Evolutionary conservation across 2,888 invertebrate genomes (phyloP).

Genomic region (Metalampra italica): DNA sequence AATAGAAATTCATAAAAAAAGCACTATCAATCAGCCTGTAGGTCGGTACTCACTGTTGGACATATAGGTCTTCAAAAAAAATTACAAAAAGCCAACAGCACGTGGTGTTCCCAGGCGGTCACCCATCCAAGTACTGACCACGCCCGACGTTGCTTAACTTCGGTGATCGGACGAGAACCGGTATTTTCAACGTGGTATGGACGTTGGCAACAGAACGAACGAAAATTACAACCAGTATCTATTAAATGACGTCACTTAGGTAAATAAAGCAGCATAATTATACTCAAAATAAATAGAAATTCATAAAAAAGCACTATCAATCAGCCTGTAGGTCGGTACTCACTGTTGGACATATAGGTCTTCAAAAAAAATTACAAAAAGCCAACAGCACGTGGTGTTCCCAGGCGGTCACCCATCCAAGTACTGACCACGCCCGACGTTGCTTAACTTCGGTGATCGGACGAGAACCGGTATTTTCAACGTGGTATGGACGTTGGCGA

Average conservation of each 20-base stretch:
- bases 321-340: no score
- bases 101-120: constrained; percentile 69
- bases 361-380: constrained; percentile 25
- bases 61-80: no score
- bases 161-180: constrained; percentile 75
- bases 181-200: constrained; percentile 69
- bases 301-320: no score
- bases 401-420: constrained; percentile 73
- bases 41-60: no score
- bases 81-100: constrained; percentile 50
- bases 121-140: constrained; percentile 73
- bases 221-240: no score
- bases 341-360: no score
- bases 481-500: constrained; percentile 59
- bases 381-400: constrained; percentile 63
- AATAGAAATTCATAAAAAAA: no score
- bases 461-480: constrained; percentile 72
- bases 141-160: constrained; percentile 73
- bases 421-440: constrained; percentile 72
- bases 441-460: constrained; percentile 75
- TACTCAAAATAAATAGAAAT: no score
- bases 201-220: constrained; percentile 30
- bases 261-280: no score
- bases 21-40: no score
- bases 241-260: no score